phyloP scores from a whole-genome alignment of 2,797 vertebrate species.

The Neomorphus geoffroyi region DNA sequence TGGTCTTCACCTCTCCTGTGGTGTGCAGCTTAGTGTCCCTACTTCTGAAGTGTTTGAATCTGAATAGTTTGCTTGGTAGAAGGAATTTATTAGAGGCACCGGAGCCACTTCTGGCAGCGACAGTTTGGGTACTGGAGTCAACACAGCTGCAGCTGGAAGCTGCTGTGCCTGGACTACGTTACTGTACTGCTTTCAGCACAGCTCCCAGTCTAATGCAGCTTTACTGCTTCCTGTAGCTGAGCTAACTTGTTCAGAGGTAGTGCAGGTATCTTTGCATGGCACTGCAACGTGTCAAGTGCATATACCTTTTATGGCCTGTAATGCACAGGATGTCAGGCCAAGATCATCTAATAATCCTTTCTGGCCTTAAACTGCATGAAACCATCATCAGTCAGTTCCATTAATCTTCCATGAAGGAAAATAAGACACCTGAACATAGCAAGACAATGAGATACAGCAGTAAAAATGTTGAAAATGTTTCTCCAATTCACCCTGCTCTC shows the following conservation, averaged over 20 bases:
- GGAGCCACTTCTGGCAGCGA: neutral
- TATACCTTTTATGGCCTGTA: conserved; percentile 42
- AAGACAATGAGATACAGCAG: conserved; percentile 43
- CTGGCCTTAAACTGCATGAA: conserved; percentile 54
- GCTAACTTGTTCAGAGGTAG: conserved; percentile 58
- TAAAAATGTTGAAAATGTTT: conserved; percentile 57
- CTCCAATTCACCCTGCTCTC: neutral
- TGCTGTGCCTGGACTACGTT: neutral
- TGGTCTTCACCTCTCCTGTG: neutral
- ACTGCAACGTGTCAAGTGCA: neutral
- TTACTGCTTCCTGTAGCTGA: conserved; percentile 49
- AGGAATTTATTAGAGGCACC: neutral
- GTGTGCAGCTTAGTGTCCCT: fast-evolving
- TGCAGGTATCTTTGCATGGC: neutral
- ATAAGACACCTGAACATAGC: conserved; percentile 55
- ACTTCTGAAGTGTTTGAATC: neutral
- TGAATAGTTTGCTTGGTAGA: neutral
- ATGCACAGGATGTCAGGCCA: conserved; percentile 35
- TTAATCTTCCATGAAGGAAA: conserved; percentile 60
- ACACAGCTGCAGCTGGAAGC: neutral
- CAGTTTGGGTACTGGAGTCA: neutral
- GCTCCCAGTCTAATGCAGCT: neutral
- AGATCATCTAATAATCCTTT: conserved; percentile 64
- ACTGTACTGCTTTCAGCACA: neutral
- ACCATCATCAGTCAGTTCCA: conserved; percentile 51